These are phyloP conservation scores for Urosaurus nigricauda DNA, from an alignment of 2,797 vertebrate genomes.

Conservation along the genomic window DNA sequence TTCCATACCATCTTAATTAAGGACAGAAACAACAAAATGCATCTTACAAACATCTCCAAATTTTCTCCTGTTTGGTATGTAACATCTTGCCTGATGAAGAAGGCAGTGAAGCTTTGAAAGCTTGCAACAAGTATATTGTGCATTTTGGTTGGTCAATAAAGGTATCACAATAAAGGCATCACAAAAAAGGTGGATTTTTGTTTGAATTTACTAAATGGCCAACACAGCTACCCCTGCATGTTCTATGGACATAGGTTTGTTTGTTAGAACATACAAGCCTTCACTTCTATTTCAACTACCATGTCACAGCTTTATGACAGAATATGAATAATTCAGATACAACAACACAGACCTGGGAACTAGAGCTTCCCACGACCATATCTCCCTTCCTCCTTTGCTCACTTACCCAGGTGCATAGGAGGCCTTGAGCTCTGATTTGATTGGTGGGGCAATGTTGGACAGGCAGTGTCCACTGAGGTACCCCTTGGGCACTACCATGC, in stretches of 20 bases:
- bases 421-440: conserved; percentile 94
- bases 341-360: neutral
- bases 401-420: conserved; percentile 92
- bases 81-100: too few species aligned
- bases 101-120: too few species aligned
- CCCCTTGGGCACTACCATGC: conserved; percentile 81
- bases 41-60: too few species aligned
- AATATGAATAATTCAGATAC: neutral
- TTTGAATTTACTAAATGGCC: too few species aligned
- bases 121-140: too few species aligned
- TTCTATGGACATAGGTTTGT: neutral
- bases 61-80: too few species aligned
- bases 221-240: too few species aligned
- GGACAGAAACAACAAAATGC: too few species aligned
- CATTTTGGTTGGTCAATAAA: too few species aligned
- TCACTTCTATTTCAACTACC: neutral
- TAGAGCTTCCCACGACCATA: neutral
- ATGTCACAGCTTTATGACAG: neutral
- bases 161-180: too few species aligned
- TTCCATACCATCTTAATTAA: too few species aligned
- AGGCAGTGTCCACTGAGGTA: conserved; percentile 87
- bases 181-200: too few species aligned
- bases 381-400: neutral
- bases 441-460: conserved; percentile 81
- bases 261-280: neutral